Evolutionary conservation across 2,888 invertebrate genomes (phyloP).

Genomic region (Spicauda simplicius): DNA sequence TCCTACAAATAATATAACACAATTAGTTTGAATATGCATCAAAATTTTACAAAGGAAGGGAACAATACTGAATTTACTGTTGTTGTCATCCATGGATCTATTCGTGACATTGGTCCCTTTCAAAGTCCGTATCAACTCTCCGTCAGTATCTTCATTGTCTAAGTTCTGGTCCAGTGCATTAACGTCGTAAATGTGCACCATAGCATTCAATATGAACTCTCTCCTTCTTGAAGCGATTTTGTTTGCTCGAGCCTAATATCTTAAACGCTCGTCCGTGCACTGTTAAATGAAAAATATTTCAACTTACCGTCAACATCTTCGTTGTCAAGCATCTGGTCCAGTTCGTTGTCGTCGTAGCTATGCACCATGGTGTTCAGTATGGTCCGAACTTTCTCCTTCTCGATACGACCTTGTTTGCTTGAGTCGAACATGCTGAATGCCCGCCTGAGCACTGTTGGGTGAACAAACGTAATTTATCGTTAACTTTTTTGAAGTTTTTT

Average conservation of each 20-base stretch:
- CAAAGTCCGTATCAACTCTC: slow-evolving; percentile 68
- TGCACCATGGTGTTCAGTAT: slow-evolving; percentile 93
- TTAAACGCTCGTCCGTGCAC: slow-evolving; percentile 92
- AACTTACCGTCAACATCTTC: slow-evolving; percentile 91
- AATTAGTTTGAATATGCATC: too few species aligned
- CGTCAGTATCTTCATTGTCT: slow-evolving; percentile 91
- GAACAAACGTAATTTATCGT: background rate
- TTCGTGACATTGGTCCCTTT: background rate
- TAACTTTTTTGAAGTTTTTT: too few species aligned
- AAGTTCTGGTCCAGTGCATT: slow-evolving; percentile 90
- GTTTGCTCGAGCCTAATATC: slow-evolving; percentile 93
- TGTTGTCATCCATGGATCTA: too few species aligned
- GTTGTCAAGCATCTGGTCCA: slow-evolving; percentile 90
- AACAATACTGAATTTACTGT: too few species aligned
- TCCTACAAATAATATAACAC: background rate
- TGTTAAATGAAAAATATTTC: slow-evolving; percentile 53
- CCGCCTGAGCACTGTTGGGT: slow-evolving; percentile 87
- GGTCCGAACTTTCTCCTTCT: slow-evolving; percentile 91
- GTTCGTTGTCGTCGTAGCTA: slow-evolving; percentile 90
- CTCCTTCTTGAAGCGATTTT: slow-evolving; percentile 91
- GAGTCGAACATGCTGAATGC: slow-evolving; percentile 95
- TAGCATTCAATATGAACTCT: slow-evolving; percentile 92
- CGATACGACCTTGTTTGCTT: slow-evolving; percentile 90
- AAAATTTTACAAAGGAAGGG: too few species aligned
- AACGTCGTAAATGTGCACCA: slow-evolving; percentile 92